A percentile compares a stretch with the other conserved stretches of the same genome.
phyloP scores from a whole-genome alignment of 2,888 invertebrate genomes.

The Drosophila kokeensis region DNA sequence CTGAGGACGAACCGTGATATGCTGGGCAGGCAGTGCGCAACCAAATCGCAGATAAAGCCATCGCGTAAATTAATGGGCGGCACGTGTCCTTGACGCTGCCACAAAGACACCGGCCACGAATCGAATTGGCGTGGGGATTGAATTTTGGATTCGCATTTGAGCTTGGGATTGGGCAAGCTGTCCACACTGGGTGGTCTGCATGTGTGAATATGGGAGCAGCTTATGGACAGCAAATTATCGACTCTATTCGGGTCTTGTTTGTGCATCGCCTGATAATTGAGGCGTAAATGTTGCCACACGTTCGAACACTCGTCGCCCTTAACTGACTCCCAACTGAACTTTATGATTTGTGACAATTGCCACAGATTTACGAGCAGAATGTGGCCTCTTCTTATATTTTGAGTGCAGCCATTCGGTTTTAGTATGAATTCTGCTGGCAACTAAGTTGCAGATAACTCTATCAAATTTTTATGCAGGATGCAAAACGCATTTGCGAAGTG shows the following conservation, averaged over 20 bases:
- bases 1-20: constrained; percentile 13
- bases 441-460: constrained; percentile 66
- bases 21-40: constrained; percentile 65
- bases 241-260: constrained; percentile 42
- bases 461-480: constrained; percentile 55
- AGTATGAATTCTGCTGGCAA: constrained; percentile 36
- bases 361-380: constrained; percentile 43
- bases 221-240: constrained; percentile 75
- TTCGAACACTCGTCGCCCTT: constrained; percentile 44
- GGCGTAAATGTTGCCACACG: constrained; percentile 79
- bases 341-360: constrained; percentile 48
- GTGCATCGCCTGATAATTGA: constrained; percentile 68
- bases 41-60: constrained; percentile 75
- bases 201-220: constrained; percentile 52
- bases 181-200: constrained; percentile 70
- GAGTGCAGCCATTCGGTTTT: constrained; percentile 14
- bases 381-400: constrained; percentile 3
- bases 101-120: constrained; percentile 34
- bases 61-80: constrained; percentile 83
- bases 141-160: constrained; percentile 17
- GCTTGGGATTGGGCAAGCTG: constrained; percentile 36
- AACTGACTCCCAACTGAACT: constrained; percentile 27
- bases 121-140: constrained; percentile 23
- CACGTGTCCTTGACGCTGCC: constrained; percentile 74
- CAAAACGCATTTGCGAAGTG: constrained; percentile 47